phyloP scores from a whole-genome alignment of 2,797 vertebrate species.

The Amblyraja radiata region DNA sequence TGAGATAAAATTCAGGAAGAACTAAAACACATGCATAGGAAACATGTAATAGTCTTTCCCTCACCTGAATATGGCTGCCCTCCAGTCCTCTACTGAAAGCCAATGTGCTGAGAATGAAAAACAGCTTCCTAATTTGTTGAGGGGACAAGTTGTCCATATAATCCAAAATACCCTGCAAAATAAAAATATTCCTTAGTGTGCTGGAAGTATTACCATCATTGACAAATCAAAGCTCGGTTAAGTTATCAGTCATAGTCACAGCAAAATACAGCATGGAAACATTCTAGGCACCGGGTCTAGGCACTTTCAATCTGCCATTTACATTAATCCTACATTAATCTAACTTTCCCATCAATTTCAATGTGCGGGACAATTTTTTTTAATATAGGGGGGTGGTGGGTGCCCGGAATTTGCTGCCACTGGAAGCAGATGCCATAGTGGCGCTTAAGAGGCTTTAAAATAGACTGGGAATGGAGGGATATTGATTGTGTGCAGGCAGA shows the following conservation, averaged over 20 bases:
- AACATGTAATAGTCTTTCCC: conserved; percentile 32
- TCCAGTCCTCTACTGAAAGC: conserved; percentile 76
- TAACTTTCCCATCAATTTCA: too few relatives aligned
- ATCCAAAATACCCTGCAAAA: conserved; percentile 80
- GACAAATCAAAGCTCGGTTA: not conserved
- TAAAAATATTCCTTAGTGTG: conserved; percentile 12
- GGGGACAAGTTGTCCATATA: conserved; percentile 83
- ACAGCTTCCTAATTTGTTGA: conserved; percentile 85
- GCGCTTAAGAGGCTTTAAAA: too few relatives aligned
- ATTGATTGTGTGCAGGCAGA: too few relatives aligned
- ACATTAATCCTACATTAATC: too few relatives aligned
- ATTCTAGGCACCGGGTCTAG: too few relatives aligned
- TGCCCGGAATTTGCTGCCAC: too few relatives aligned
- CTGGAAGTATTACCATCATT: not conserved
- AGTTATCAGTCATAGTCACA: not conserved
- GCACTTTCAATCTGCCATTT: too few relatives aligned
- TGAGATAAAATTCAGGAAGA: not conserved
- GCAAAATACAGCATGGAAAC: not conserved
- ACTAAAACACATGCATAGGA: not conserved
- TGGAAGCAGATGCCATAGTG: too few relatives aligned
- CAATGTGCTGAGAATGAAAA: conserved; percentile 75
- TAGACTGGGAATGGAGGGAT: too few relatives aligned
- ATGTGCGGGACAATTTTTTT: too few relatives aligned
- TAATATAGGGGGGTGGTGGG: too few relatives aligned
- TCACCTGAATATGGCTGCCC: conserved; percentile 82